phyloP scores from a whole-genome alignment of 37 sponge, comb jelly and placozoan species.

The Crambe crambe region DNA sequence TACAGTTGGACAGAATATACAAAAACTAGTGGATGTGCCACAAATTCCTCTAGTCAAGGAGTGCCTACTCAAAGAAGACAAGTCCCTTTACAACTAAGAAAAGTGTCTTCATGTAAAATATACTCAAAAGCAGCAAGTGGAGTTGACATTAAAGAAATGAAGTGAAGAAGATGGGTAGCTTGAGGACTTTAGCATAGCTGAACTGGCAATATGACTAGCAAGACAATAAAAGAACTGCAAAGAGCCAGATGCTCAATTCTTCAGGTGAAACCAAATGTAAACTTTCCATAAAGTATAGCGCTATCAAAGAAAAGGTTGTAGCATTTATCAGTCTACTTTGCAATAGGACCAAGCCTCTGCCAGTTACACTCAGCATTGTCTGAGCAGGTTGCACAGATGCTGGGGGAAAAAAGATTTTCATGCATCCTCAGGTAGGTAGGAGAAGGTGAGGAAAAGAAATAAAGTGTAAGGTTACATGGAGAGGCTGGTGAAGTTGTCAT shows the following conservation, averaged over 20 bases:
- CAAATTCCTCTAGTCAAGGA: neutral
- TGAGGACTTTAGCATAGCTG: neutral
- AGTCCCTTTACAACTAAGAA: neutral
- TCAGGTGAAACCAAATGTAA: neutral
- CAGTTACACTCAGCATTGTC: neutral
- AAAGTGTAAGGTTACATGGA: neutral
- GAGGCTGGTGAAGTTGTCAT: slow-evolving; percentile 5
- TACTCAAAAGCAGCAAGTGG: neutral
- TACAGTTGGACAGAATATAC: too few relatives aligned
- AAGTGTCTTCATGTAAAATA: neutral
- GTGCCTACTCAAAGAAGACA: neutral
- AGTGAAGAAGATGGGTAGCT: neutral
- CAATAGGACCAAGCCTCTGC: neutral
- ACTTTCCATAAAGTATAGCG: neutral
- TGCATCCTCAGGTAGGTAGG: neutral
- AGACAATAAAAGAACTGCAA: neutral
- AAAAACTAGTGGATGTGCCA: too few relatives aligned
- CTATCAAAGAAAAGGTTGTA: neutral
- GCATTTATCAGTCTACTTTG: neutral
- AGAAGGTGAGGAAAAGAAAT: too few relatives aligned
- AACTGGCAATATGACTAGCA: neutral
- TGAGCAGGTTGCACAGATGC: neutral
- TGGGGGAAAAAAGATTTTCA: neutral
- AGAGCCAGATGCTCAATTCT: neutral
- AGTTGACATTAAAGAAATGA: neutral